Conservation (phyloP, 2,888 invertebrate species). For the Oconnorella tubifera region DNA sequence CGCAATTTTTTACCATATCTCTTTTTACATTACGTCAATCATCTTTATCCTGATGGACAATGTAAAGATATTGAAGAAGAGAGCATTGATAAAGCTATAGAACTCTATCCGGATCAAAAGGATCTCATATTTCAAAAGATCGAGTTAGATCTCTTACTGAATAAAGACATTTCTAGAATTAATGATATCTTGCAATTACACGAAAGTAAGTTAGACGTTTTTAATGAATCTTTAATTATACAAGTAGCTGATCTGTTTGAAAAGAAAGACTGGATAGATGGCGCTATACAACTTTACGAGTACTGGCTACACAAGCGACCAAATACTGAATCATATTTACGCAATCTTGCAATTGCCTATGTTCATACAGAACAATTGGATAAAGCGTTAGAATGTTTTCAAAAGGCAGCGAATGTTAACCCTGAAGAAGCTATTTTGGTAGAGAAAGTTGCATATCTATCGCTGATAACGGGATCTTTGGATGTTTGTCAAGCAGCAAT, state of each 20-base stretch:
- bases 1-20: constrained; percentile 14
- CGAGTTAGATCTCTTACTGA: constrained; percentile 11
- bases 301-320: constrained; percentile 4
- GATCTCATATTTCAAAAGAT: constrained; percentile 11
- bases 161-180: constrained; percentile 2
- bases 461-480: not conserved
- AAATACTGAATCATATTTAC: not conserved
- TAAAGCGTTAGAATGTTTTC: not conserved
- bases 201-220: not conserved
- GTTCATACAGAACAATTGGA: not conserved
- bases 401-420: not conserved
- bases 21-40: constrained; percentile 13
- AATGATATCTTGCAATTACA: constrained; percentile 9
- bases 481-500: not conserved
- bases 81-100: constrained; percentile 9
- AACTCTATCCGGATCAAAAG: constrained; percentile 8
- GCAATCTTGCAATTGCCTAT: not conserved
- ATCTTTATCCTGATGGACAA: not conserved
- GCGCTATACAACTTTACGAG: constrained; percentile 6
- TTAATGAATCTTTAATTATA: constrained; percentile 3
- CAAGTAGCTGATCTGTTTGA: constrained; percentile 3
- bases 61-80: constrained; percentile 14
- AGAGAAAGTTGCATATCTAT: constrained; percentile 1
- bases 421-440: not conserved
- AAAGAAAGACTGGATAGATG: constrained; percentile 10